A percentile compares a stretch with the other conserved stretches of the same genome.
Evolutionary conservation across 1,140 invertebrate species (phyloP).

Genomic region (Drosophila sulfurigaster): DNA sequence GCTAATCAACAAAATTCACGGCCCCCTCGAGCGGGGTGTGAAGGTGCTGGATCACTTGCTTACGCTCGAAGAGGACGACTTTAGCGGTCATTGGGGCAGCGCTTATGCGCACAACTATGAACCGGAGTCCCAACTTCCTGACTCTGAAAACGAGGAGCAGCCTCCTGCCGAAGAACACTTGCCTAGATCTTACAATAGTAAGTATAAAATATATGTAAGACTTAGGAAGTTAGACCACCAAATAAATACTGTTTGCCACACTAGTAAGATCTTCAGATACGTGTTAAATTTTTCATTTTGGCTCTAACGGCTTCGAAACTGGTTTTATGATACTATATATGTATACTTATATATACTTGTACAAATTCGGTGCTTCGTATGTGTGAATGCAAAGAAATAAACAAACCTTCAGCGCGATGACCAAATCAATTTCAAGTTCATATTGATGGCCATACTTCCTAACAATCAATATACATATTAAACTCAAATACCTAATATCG

Average conservation of each 20-base stretch:
- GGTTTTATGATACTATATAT: conserved; percentile 35
- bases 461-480: conserved; percentile 2
- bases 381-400: conserved; percentile 68
- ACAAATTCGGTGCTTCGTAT: conserved; percentile 30
- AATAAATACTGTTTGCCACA: conserved; percentile 42
- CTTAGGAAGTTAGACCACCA: conserved; percentile 3
- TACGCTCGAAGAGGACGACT: conserved; percentile 85
- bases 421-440: conserved; percentile 81
- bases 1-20: conserved; percentile 85
- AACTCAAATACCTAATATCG: conserved; percentile 38
- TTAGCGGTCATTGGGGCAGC: conserved; percentile 82
- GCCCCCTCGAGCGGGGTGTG: conserved; percentile 84
- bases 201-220: conserved; percentile 36
- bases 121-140: conserved; percentile 66
- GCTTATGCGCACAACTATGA: conserved; percentile 82
- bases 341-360: conserved; percentile 18
- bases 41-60: conserved; percentile 86
- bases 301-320: conserved; percentile 51
- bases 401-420: conserved; percentile 69
- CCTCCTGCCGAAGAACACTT: conserved; percentile 35
- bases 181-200: conserved; percentile 49
- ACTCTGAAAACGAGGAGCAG: conserved; percentile 73
- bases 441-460: conserved; percentile 60
- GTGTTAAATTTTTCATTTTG: conserved; percentile 49
- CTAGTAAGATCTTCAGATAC: conserved; percentile 64